Base-by-base conservation (phyloP, 37 sponge, comb jelly and placozoan species). In the Chondrilla cf. caribensis region DNA sequence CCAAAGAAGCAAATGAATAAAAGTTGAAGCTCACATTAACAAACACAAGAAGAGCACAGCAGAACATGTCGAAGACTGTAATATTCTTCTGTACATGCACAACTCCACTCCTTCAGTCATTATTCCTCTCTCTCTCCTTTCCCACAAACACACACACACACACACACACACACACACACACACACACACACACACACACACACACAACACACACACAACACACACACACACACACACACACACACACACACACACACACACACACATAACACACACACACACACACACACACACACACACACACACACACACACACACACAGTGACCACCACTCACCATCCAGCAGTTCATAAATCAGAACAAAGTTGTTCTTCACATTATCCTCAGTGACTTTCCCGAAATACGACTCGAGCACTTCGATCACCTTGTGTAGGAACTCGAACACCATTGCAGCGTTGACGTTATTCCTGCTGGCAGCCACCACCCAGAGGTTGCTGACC, bases 371-470 rank as follows among this genome's bases (percentile, higher is more conserved):
- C 81, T 97, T 97, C 58, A 97, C 72, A n/a, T 79, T 82, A 67
- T 97, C 98, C 83, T 97, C 98, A 14, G 89, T 90, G 60, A 97
- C 71, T 36, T 58, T 77, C 1, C 89, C 91, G 55, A 97, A 97
- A 73, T 97, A 97, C 19, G 90, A 89, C 80, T 87, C 81, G 71
- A 97, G 59, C 15, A 94, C 84, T 1, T 82, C 88, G 35, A 92
- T 38, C 59, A 90, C 68, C 79, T 94, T 90, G 87, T 87, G 80
- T 22, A 97, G 87, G 54, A 97, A 88, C 78, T 97, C 98, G 85
- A 97, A 97, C 47, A 94, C 98, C 26, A 94, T 88, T 37, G 95
- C 95, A 24, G 95, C 98, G 58, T 97, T 94, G 42, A 94, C 93
- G 62, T 97, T 97, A 79, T 87, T 88, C 77, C 83, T 87, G 38